phyloP scores from a whole-genome alignment of 2,113 vertebrate genomes.

The Crotalus helleri region DNA sequence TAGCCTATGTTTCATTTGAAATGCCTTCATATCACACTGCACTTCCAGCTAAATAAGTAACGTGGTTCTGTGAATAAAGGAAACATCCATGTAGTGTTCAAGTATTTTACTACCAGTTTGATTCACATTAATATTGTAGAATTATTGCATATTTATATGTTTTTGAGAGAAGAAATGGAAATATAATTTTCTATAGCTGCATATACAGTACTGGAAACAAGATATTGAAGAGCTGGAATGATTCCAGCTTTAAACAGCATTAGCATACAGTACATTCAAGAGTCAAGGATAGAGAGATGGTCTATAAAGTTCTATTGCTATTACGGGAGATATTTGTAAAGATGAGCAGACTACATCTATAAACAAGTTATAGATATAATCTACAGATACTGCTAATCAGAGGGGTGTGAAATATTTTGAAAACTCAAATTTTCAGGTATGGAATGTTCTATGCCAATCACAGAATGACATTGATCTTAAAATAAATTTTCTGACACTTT shows the following conservation, averaged over 20 bases:
- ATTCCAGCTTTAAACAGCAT: background rate
- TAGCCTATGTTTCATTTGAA: background rate
- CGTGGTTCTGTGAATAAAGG: background rate
- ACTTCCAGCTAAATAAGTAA: background rate
- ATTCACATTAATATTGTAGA: background rate
- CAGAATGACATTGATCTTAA: background rate
- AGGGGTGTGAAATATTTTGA: background rate
- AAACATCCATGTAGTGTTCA: background rate
- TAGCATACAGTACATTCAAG: background rate
- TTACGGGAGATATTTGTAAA: background rate
- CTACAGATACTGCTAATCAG: background rate
- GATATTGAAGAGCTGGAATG: background rate
- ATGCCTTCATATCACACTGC: background rate
- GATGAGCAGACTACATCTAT: background rate
- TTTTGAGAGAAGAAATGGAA: background rate
- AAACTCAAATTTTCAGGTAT: background rate
- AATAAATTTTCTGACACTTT: background rate
- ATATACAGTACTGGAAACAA: background rate
- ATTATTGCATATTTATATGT: background rate
- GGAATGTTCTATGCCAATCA: background rate
- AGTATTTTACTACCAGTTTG: background rate
- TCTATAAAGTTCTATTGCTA: background rate
- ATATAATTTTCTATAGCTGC: background rate
- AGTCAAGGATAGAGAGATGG: background rate
- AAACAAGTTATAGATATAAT: background rate